phyloP scores from a whole-genome alignment of 2,113 vertebrate species.

The Nansenia antarctica region DNA sequence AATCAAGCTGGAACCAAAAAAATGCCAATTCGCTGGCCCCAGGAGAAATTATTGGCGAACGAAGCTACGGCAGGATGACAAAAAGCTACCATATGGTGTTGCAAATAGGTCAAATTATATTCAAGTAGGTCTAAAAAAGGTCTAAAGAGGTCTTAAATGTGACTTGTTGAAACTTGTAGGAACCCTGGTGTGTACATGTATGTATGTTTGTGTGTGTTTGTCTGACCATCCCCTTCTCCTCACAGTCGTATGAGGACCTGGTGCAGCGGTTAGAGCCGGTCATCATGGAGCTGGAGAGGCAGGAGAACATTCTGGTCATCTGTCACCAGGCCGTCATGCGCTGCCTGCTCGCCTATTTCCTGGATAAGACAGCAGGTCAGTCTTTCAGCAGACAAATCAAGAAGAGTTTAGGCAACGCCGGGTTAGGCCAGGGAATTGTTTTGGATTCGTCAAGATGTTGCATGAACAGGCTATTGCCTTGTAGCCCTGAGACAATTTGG shows the following conservation, averaged over 20 bases:
- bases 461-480: too few species aligned
- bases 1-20: too few species aligned
- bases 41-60: too few species aligned
- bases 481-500: too few species aligned
- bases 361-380: constrained; percentile 93
- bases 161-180: neutral
- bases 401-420: too few species aligned
- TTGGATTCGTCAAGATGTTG: too few species aligned
- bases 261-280: constrained; percentile 96
- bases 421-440: neutral
- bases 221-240: neutral
- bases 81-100: too few species aligned
- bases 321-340: constrained; percentile 99
- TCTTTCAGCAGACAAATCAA: neutral
- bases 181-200: neutral
- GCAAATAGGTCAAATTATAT: too few species aligned
- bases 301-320: constrained; percentile 96
- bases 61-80: too few species aligned
- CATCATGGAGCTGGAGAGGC: constrained; percentile 98
- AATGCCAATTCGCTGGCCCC: too few species aligned
- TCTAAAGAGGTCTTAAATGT: too few species aligned
- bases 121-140: too few species aligned
- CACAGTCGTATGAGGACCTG: constrained; percentile 96
- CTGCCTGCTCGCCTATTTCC: constrained; percentile 95
- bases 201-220: neutral